Evolutionary conservation across 2,113 vertebrate species (phyloP), one percentile per base, ranked within the genome.

Genomic region (Talpa occidentalis): DNA sequence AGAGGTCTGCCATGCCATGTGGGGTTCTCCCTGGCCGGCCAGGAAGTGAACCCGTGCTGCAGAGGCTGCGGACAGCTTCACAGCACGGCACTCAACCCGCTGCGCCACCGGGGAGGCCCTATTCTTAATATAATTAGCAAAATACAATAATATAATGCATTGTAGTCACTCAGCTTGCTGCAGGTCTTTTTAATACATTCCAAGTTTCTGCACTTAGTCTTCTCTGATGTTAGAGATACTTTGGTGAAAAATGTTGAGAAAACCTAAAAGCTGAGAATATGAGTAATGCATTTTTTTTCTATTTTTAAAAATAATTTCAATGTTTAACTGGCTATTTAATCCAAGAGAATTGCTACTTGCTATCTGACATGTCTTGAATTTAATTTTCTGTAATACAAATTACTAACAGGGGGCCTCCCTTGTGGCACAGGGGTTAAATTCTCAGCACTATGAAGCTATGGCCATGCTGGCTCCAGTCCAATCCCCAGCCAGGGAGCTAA

Each of bases 171-270:
- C 59, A 28, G 6, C 14, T 94, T 81, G 30, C 6, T 32, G 2
- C 22, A 74, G 81, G 0, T 2, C 40, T 74, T 81, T 81, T 40
- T 32, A 66, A 76, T 73, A 59, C 12, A 62, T 54, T 14, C 0
- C 22, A 73, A 12, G 3, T 73, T 22, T 69, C 42, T 73, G 77
- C 8, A 35, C 11, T 79, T 62, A 54, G 14, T 72, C 40, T 80
- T 19, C 17, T 3, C 7, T 40, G 8, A 73, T 47, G 35, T 35
- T 56, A 40, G 7, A 42, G 21, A 70, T 40, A 42, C 22, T 14
- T 15, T 81, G 9, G 8, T 70, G 30, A 24, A 89, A 89, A 92
- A 94, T 72, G 3, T 35, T 82, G 35, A 92, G 28, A 72, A 95
- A 26, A 26, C 3, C 24, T 86, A 32, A 66, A 74, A 88, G 7